phyloP scores from a whole-genome alignment of 2,113 vertebrate genomes.

The Camelus bactrianus region DNA sequence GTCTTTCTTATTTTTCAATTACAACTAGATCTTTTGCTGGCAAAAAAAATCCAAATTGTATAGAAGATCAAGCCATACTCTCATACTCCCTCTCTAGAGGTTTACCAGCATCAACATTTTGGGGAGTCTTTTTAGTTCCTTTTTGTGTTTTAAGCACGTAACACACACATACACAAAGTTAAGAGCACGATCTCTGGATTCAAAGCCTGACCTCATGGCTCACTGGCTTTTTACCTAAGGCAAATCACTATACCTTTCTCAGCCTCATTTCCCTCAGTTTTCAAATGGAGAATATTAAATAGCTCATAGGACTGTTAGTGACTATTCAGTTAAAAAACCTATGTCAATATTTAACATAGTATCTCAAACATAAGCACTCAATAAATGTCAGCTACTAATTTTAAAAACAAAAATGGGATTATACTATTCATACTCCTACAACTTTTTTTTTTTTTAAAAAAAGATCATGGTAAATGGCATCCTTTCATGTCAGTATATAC shows the following conservation, averaged over 20 bases:
- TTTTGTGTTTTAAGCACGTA: background rate
- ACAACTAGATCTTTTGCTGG: background rate
- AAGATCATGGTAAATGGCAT: background rate
- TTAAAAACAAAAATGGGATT: background rate
- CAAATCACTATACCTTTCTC: background rate
- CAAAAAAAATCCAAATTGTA: background rate
- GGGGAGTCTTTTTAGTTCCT: background rate
- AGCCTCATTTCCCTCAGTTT: background rate
- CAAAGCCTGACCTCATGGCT: background rate
- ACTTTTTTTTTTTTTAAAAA: background rate
- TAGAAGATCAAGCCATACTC: background rate
- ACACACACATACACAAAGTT: background rate
- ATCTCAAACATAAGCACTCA: background rate
- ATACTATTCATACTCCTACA: background rate
- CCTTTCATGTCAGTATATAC: background rate
- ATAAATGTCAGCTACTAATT: conserved; percentile 15
- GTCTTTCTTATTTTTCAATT: background rate
- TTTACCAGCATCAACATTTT: background rate
- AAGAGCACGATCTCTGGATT: background rate
- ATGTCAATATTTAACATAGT: conserved; percentile 2
- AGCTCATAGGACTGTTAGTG: background rate
- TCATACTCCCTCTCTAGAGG: background rate
- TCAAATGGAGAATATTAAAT: conserved; percentile 11
- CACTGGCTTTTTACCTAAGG: background rate
- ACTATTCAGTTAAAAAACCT: background rate